Conservation (phyloP, 1,140 invertebrate genomes). For the silkworm (Bombyx mori) region ASM3026992v2 NC_085111.1:1756001-1756500, state of each 20-base stretch:
- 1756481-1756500: no score
- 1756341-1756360: no score
- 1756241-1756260: slow-evolving; percentile 73
- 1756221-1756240: slow-evolving; percentile 76
- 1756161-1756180: slow-evolving; percentile 75
- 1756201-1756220: slow-evolving; percentile 77
- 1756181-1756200: slow-evolving; percentile 79
- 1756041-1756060: slow-evolving; percentile 78
- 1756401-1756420: no score
- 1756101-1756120: slow-evolving; percentile 76
- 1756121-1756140: slow-evolving; percentile 81
- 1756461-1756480: not conserved
- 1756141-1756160: slow-evolving; percentile 73
- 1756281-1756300: not conserved
- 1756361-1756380: no score
- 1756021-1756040: slow-evolving; percentile 79
- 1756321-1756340: no score
- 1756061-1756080: slow-evolving; percentile 80
- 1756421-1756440: no score
- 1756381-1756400: no score
- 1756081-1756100: slow-evolving; percentile 74
- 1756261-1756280: not conserved
- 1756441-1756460: not conserved
- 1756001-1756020: slow-evolving; percentile 80
- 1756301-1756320: no score